These are phyloP conservation scores for Oryzias javanicus DNA, from an alignment of 2,113 vertebrate species.

Conservation along the genomic window DNA sequence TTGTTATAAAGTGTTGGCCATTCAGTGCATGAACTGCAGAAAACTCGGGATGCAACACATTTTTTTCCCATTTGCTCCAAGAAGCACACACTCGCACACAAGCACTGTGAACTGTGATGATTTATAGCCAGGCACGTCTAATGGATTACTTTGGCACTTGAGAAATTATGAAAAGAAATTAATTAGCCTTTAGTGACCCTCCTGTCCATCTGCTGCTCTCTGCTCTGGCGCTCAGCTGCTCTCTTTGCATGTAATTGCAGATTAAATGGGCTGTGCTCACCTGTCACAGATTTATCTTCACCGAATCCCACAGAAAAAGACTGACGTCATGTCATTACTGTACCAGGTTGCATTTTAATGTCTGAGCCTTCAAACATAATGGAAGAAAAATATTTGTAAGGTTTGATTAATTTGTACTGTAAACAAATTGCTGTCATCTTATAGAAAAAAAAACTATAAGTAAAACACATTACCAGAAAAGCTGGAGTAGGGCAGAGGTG, in stretches of 20 bases:
- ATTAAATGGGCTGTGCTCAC: constrained; percentile 55
- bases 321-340: constrained; percentile 23
- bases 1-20: no score
- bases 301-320: constrained; percentile 31
- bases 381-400: constrained; percentile 22
- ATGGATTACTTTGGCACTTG: constrained; percentile 75
- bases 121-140: constrained; percentile 77
- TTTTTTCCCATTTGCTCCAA: constrained; percentile 15
- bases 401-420: background rate
- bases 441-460: no score
- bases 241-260: constrained; percentile 61
- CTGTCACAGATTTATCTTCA: constrained; percentile 41
- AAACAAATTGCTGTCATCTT: background rate
- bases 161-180: constrained; percentile 80
- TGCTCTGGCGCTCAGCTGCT: constrained; percentile 35
- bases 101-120: constrained; percentile 60
- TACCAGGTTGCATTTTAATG: constrained; percentile 20
- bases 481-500: no score
- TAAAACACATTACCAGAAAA: no score
- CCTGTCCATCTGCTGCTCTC: constrained; percentile 63
- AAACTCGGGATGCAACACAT: constrained; percentile 22
- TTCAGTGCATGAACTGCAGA: background rate
- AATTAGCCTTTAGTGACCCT: constrained; percentile 79
- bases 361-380: constrained; percentile 4
- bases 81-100: constrained; percentile 3